A percentile compares a stretch with the other conserved stretches of the same genome.
Conservation (phyloP, 1,140 invertebrate genomes). For the Drosophila lacertosa region DNA sequence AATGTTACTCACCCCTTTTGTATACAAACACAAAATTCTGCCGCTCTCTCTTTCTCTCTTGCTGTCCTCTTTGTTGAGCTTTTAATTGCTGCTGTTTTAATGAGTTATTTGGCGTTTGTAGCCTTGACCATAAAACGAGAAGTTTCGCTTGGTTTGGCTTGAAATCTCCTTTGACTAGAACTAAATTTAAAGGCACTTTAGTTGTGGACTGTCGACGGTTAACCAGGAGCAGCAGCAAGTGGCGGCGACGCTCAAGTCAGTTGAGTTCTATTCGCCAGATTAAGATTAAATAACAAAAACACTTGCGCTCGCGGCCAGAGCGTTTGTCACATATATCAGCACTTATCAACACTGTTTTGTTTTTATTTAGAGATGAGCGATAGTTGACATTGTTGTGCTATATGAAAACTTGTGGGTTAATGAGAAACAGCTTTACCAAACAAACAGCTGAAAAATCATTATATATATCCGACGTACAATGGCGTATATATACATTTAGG, state of each 20-base stretch:
- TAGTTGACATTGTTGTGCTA: background rate
- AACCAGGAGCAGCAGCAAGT: background rate
- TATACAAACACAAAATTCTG: background rate
- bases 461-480: too few species aligned
- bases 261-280: background rate
- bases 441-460: background rate
- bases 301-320: background rate
- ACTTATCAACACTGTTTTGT: slow-evolving; percentile 1
- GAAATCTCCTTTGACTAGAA: background rate
- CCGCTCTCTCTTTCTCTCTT: background rate
- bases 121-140: slow-evolving; percentile 2
- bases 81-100: slow-evolving; percentile 5
- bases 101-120: background rate
- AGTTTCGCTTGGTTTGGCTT: too few species aligned
- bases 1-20: slow-evolving; percentile 12
- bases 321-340: background rate
- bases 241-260: background rate
- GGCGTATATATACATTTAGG: too few species aligned
- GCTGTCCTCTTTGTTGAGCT: background rate
- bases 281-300: background rate
- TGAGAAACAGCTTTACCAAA: background rate
- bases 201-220: background rate
- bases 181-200: slow-evolving; percentile 1
- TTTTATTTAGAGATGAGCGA: slow-evolving; percentile 3
- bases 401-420: background rate